Conservation (phyloP, 2,888 invertebrate species). For the Apoda limacodes region DNA sequence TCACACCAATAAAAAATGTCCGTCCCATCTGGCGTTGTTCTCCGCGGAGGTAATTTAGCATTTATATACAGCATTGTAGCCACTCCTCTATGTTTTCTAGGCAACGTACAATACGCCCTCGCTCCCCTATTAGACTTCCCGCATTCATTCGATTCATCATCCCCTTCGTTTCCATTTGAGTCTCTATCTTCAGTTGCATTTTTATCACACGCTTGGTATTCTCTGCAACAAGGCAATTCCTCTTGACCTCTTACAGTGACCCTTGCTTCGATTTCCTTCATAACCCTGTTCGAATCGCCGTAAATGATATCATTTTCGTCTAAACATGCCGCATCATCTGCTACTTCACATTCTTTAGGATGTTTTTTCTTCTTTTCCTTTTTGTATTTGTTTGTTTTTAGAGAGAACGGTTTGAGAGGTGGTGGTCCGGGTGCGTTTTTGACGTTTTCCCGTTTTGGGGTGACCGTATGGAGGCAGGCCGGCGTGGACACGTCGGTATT, state of each 20-base stretch:
- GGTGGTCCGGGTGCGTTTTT: conserved; percentile 32
- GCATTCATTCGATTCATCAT: conserved; percentile 18
- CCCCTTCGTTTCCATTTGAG: conserved; percentile 22
- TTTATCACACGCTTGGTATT: no score
- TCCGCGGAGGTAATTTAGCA: conserved; percentile 74
- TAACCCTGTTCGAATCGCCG: conserved; percentile 18
- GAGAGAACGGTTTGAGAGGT: conserved; percentile 23
- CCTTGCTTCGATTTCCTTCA: conserved; percentile 47
- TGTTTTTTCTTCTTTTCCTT: conserved; percentile 29
- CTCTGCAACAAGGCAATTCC: conserved; percentile 72
- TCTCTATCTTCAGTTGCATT: conserved; percentile 22
- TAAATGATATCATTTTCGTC: conserved; percentile 51
- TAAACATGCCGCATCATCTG: conserved; percentile 32
- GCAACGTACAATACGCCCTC: conserved; percentile 66
- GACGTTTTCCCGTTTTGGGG: conserved; percentile 31
- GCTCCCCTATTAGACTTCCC: conserved; percentile 27
- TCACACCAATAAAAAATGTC: conserved; percentile 91
- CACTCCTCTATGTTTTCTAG: conserved; percentile 38
- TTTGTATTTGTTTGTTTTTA: conserved; percentile 21
- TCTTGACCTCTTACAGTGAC: conserved; percentile 74
- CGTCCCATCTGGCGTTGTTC: conserved; percentile 85
- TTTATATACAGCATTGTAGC: conserved; percentile 37
- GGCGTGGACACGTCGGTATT: conserved; percentile 49
- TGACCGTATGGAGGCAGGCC: conserved; percentile 57
- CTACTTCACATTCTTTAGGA: conserved; percentile 63